Conservation (phyloP, 2,888 invertebrate genomes). For the Drosophila tripunctata region DNA sequence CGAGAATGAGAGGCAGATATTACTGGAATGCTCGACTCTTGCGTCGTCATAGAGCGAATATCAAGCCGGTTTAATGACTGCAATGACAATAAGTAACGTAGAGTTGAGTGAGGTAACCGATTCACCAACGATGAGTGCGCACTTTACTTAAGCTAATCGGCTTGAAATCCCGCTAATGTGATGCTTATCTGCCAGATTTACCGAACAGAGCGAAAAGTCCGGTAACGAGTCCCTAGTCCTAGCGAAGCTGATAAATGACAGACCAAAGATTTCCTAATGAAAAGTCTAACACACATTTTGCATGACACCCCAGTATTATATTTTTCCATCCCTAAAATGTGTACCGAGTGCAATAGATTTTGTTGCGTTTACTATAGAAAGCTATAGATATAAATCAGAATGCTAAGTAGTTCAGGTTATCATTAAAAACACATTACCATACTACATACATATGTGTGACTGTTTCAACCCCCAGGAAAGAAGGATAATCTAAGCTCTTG, state of each 20-base stretch:
- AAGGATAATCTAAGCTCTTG: too few species aligned
- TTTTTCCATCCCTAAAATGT: conserved; percentile 18
- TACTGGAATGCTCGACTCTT: too few species aligned
- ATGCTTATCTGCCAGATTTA: conserved; percentile 59
- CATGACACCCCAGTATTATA: conserved; percentile 31
- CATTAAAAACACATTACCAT: conserved; percentile 57
- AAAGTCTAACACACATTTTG: conserved; percentile 54
- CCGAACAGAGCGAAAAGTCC: conserved; percentile 14
- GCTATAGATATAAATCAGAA: too few species aligned
- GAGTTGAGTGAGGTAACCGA: conserved; percentile 46
- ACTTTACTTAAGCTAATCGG: conserved; percentile 58
- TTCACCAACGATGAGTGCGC: conserved; percentile 49
- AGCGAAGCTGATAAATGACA: conserved; percentile 32
- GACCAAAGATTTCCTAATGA: conserved; percentile 38
- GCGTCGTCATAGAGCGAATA: neutral
- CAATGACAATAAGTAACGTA: neutral
- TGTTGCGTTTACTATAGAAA: conserved; percentile 36
- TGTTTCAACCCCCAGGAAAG: neutral
- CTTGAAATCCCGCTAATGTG: conserved; percentile 72
- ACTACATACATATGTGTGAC: neutral
- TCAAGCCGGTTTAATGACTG: neutral
- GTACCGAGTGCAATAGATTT: conserved; percentile 13
- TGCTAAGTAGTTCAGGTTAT: conserved; percentile 36
- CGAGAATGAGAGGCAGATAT: too few species aligned
- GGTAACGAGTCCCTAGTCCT: neutral